These are phyloP conservation scores for Paralichthys olivaceus DNA, from an alignment of 2,113 vertebrate genomes.

Conservation along the genomic window DNA sequence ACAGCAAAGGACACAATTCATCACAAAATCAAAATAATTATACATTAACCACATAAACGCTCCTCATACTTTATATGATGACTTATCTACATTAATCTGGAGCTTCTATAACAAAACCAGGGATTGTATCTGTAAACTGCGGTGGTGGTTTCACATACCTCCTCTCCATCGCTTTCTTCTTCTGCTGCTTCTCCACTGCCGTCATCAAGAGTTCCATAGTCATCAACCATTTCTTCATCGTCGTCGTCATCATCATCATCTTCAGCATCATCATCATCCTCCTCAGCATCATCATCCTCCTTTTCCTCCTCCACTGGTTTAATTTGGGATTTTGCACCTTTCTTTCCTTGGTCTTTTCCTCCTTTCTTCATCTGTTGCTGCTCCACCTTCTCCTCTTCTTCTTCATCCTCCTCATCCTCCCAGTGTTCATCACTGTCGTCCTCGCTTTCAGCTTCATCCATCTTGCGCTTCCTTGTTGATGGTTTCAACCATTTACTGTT, in stretches of 20 bases:
- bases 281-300: background rate
- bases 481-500: slow-evolving; percentile 86
- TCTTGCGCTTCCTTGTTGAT: slow-evolving; percentile 80
- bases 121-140: background rate
- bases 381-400: slow-evolving; percentile 73
- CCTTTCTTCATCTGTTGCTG: slow-evolving; percentile 38
- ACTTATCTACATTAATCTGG: background rate
- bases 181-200: slow-evolving; percentile 61
- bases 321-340: slow-evolving; percentile 43
- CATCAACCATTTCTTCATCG: slow-evolving; percentile 88
- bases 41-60: background rate
- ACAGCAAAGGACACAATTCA: background rate
- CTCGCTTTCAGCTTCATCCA: slow-evolving; percentile 71
- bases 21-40: background rate
- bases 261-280: slow-evolving; percentile 22
- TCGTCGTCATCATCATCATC: slow-evolving; percentile 79
- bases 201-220: slow-evolving; percentile 86
- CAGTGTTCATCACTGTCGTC: slow-evolving; percentile 80
- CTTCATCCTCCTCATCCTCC: slow-evolving; percentile 67
- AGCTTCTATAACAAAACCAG: background rate
- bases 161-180: slow-evolving; percentile 78
- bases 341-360: slow-evolving; percentile 46
- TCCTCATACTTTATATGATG: too few species aligned
- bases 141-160: slow-evolving; percentile 61
- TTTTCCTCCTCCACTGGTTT: slow-evolving; percentile 23